phyloP scores from a whole-genome alignment of 1,140 invertebrate genomes.

The Ceratina japonica region DNA sequence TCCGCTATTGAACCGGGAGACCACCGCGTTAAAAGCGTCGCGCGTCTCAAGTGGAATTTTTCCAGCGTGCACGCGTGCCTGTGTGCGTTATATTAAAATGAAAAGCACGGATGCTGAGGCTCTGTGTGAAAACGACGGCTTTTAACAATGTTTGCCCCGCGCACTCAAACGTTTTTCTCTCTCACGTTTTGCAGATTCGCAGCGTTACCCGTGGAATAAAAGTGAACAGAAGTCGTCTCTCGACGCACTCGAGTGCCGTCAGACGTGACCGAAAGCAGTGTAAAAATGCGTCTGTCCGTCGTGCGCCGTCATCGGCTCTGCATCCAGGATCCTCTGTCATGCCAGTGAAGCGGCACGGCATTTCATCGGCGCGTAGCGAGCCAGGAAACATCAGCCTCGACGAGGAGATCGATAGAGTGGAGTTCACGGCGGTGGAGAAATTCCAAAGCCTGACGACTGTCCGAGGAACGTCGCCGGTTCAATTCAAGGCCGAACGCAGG shows the following conservation, averaged over 20 bases:
- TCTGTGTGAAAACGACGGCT: no score
- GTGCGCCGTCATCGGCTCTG: background rate
- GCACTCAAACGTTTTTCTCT: background rate
- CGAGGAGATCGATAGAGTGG: conserved; percentile 69
- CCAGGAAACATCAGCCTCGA: conserved; percentile 45
- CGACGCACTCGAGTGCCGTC: background rate
- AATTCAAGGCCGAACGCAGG: background rate
- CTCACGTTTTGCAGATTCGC: conserved; percentile 18
- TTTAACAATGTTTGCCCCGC: background rate
- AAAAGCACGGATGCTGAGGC: background rate
- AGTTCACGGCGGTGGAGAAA: conserved; percentile 47
- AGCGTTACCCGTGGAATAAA: background rate
- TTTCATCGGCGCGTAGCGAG: conserved; percentile 62
- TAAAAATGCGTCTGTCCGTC: conserved; percentile 8
- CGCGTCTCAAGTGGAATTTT: conserved; percentile 1
- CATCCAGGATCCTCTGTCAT: conserved; percentile 15
- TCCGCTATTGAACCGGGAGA: no score
- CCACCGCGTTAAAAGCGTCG: background rate
- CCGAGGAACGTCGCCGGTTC: background rate
- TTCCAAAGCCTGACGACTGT: conserved; percentile 48
- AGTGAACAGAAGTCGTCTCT: background rate
- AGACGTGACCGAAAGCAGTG: no score
- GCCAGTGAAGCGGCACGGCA: conserved; percentile 4
- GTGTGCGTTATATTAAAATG: background rate
- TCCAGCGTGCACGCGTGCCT: background rate